Conservation (phyloP, 2,888 invertebrate genomes). For the Xestia ashworthii region DNA sequence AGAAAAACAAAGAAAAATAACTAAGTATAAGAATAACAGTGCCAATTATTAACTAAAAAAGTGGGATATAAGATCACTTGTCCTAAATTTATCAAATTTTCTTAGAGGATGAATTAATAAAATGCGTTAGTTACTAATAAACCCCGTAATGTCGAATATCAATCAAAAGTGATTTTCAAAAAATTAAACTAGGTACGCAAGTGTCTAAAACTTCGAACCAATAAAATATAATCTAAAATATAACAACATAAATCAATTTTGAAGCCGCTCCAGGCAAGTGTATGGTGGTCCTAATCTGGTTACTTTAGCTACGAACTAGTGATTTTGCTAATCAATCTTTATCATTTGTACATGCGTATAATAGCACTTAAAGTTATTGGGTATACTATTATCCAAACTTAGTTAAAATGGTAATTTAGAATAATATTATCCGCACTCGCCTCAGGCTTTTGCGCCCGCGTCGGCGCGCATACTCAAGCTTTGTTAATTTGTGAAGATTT, state of each 20-base stretch:
- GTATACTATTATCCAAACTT: slow-evolving; percentile 80
- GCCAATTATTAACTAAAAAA: slow-evolving; percentile 84
- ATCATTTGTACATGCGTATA: slow-evolving; percentile 88
- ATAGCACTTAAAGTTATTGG: slow-evolving; percentile 84
- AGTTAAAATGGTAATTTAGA: slow-evolving; percentile 85
- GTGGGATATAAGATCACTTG: slow-evolving; percentile 73
- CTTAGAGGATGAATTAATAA: slow-evolving; percentile 62
- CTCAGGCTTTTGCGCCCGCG: slow-evolving; percentile 37
- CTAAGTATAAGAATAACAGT: slow-evolving; percentile 88
- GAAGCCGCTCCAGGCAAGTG: slow-evolving; percentile 76
- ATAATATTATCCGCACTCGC: slow-evolving; percentile 74
- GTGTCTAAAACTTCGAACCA: slow-evolving; percentile 83
- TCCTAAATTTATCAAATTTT: slow-evolving; percentile 67
- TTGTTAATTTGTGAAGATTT: slow-evolving; percentile 27
- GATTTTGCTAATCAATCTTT: slow-evolving; percentile 86
- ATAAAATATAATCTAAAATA: slow-evolving; percentile 88
- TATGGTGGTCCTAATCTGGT: slow-evolving; percentile 71
- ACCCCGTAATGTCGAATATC: slow-evolving; percentile 71
- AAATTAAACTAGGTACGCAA: slow-evolving; percentile 81
- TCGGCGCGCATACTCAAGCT: slow-evolving; percentile 42
- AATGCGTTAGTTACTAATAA: slow-evolving; percentile 65
- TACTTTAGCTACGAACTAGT: slow-evolving; percentile 79
- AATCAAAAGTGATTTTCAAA: slow-evolving; percentile 78
- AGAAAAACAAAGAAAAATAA: slow-evolving; percentile 83
- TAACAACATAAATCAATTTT: slow-evolving; percentile 85